Evolutionary conservation across 2,888 invertebrate species (phyloP), one percentile per base, ranked within the genome.

Genomic region (Drosophila mettleri): DNA sequence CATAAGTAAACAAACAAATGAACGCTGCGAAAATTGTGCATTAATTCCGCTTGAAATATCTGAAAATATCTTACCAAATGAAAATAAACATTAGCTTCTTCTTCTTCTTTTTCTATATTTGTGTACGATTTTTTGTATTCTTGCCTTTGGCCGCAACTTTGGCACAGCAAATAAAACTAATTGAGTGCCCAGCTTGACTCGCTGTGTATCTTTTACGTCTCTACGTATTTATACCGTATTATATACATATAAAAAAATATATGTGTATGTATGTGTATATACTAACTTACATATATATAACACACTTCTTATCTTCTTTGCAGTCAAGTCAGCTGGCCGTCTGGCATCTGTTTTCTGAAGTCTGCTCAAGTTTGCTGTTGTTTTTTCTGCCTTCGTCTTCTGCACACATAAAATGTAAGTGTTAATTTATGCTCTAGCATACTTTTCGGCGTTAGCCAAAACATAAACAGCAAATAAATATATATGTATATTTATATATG

Each of bases 341-440:
- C 49, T 55, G 73, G 58, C 52, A 43, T 73, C 69, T 78, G 59
- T 63, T 73, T 68, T 78, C 65, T 69, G 69, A 49, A 75, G 71
- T 72, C 61, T 65, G 63, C 65, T 16, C 62, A 70, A 62, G 58
- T 52, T 64, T 29, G 29, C 29, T 29, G 29, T 45, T 45, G 27
- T 60, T 27, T 24, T 39, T 58, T 27, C 57, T 8, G 12, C 2
- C 16, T 43, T 1, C 33, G 33, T 16, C 33, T 22, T 41, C 12
- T 4, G 55, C 51, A 39, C 62, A 66, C 66, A 78, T 78, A 67
- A 83, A 88, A 74, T 65, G 85, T 85, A 76, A 85, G 85, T 85
- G 88, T 88, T 88, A 80, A 88, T 85, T 88, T 86, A 85, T 86
- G 72, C 80, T 29, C 10, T 72, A 65, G 61, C 49, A 71, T 79